Evolutionary conservation across 2,888 invertebrate species (phyloP).

Genomic region (Lasioglossum leucozonium): DNA sequence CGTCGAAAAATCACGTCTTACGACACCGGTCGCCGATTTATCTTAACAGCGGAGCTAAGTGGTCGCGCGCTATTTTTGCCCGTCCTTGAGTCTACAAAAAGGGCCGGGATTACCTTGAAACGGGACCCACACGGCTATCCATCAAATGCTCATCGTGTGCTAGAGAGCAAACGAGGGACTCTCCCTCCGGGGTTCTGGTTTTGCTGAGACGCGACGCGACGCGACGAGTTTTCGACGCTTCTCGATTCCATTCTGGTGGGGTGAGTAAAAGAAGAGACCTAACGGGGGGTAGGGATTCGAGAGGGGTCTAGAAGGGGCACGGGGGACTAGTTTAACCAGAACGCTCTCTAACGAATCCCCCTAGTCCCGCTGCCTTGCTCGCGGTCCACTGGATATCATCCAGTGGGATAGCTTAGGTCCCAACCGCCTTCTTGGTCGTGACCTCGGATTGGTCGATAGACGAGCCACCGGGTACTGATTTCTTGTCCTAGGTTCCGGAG

Average conservation of each 20-base stretch:
- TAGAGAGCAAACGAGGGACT: background rate
- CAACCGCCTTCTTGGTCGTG: slow-evolving; percentile 65
- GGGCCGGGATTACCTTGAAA: slow-evolving; percentile 57
- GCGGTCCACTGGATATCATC: slow-evolving; percentile 24
- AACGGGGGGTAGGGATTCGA: background rate
- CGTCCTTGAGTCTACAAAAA: slow-evolving; percentile 60
- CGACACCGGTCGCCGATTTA: slow-evolving; percentile 32
- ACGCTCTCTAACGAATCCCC: slow-evolving; percentile 54
- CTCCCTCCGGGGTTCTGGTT: slow-evolving; percentile 13
- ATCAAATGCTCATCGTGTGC: slow-evolving; percentile 39
- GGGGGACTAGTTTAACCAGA: slow-evolving; percentile 68
- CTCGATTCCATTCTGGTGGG: background rate
- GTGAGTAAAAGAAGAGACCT: background rate
- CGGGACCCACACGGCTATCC: slow-evolving; percentile 48
- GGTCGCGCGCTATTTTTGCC: slow-evolving; percentile 51
- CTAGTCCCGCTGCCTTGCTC: slow-evolving; percentile 38
- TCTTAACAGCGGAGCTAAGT: slow-evolving; percentile 41
- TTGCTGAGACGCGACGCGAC: slow-evolving; percentile 12
- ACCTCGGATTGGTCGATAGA: slow-evolving; percentile 70
- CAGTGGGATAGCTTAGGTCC: slow-evolving; percentile 61
- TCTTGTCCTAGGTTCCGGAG: slow-evolving; percentile 68
- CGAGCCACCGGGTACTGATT: slow-evolving; percentile 53
- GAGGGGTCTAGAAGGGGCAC: background rate
- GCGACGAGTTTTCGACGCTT: slow-evolving; percentile 27
- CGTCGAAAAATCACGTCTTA: slow-evolving; percentile 49